Percentiles rank a stretch among this genome's conserved stretches.
Conservation (phyloP, 2,797 vertebrate genomes). For the Lacerta viridis region DNA sequence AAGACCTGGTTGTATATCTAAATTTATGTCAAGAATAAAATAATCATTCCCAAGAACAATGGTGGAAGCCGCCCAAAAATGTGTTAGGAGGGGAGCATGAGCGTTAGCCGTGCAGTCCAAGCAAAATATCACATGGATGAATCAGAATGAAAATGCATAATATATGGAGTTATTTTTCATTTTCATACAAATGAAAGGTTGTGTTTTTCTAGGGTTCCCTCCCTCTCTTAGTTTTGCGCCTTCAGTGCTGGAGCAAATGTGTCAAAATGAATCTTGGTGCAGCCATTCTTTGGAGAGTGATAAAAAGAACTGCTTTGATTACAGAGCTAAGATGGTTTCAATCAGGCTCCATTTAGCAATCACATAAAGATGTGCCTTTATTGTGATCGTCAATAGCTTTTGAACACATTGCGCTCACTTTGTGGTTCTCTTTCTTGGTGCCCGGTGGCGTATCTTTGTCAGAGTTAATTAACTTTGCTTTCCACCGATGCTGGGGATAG, state of each 20-base stretch:
- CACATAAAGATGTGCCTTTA: constrained; percentile 44
- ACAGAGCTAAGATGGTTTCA: constrained; percentile 69
- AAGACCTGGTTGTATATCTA: constrained; percentile 73
- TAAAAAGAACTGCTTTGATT: constrained; percentile 70
- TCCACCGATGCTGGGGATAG: neutral
- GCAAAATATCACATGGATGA: constrained; percentile 84
- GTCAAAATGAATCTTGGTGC: constrained; percentile 71
- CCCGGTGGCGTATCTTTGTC: neutral
- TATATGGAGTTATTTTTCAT: constrained; percentile 56
- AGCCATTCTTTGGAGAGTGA: constrained; percentile 63
- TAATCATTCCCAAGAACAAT: constrained; percentile 81
- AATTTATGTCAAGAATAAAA: constrained; percentile 70
- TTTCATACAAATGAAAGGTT: constrained; percentile 62
- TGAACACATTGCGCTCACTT: neutral
- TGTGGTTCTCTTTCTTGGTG: neutral
- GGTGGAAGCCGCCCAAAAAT: constrained; percentile 83
- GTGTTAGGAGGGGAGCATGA: constrained; percentile 77
- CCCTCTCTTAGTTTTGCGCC: constrained; percentile 73
- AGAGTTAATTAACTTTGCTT: neutral
- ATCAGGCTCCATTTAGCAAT: constrained; percentile 62
- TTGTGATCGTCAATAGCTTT: constrained; percentile 29
- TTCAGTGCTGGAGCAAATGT: constrained; percentile 71
- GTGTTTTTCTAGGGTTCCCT: constrained; percentile 33
- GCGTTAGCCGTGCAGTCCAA: constrained; percentile 77
- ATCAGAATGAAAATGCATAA: constrained; percentile 80